phyloP scores from a whole-genome alignment of 2,888 invertebrate genomes.

The Pseudococcus longispinus region DNA sequence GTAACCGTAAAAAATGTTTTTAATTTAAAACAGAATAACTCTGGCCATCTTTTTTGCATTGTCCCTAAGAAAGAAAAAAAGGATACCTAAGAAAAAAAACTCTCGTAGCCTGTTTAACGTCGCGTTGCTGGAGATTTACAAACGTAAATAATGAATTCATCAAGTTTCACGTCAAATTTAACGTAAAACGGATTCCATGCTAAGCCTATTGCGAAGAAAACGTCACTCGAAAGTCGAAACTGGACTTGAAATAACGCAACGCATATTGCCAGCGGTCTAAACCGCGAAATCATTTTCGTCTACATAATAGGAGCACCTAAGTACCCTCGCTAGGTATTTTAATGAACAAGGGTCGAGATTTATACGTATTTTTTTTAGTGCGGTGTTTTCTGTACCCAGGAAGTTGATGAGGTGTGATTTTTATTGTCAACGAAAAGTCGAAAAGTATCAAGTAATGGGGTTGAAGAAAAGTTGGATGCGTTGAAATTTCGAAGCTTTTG shows the following conservation, averaged over 20 bases:
- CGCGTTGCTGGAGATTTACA: not conserved
- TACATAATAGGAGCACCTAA: not conserved
- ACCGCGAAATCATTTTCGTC: not conserved
- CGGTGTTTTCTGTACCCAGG: not conserved
- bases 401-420: not conserved
- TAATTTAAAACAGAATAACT: not conserved
- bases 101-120: not conserved
- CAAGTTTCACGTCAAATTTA: constrained; percentile 18
- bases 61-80: not conserved
- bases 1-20: constrained; percentile 2
- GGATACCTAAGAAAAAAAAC: not conserved
- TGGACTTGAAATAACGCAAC: not conserved
- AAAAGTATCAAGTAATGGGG: too few relatives aligned
- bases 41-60: not conserved
- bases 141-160: constrained; percentile 22
- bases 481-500: too few relatives aligned
- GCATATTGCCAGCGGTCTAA: not conserved
- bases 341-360: not conserved
- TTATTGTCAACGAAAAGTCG: not conserved
- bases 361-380: not conserved
- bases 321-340: not conserved
- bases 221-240: not conserved
- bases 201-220: constrained; percentile 26
- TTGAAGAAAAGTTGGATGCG: too few relatives aligned
- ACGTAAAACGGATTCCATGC: not conserved